These are phyloP conservation scores for Malacoraja senta DNA, from an alignment of 2,797 vertebrate genomes.

Conservation along the genomic window DNA sequence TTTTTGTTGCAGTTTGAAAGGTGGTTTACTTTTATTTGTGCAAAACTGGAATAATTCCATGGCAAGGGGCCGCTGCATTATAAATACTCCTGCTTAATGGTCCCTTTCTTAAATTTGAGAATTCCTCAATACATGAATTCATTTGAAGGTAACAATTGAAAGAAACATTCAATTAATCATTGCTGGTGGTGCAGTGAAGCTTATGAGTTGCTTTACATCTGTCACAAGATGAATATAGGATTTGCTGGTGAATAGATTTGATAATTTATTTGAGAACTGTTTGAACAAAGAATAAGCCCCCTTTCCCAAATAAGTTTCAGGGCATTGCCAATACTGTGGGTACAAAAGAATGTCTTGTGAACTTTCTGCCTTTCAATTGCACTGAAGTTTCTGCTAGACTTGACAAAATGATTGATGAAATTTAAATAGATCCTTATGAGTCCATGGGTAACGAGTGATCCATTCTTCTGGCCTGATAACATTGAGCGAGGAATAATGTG, in stretches of 20 bases:
- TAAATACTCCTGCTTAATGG: background rate
- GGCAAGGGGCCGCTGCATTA: background rate
- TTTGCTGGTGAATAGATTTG: conserved; percentile 1
- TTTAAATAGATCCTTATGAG: conserved; percentile 29
- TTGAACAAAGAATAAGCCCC: background rate
- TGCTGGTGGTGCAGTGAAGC: conserved; percentile 1
- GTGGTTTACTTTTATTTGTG: background rate
- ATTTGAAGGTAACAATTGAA: conserved; percentile 9
- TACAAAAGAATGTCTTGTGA: conserved; percentile 24
- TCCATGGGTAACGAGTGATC: conserved; percentile 5
- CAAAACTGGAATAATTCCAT: background rate
- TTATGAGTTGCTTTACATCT: conserved; percentile 26
- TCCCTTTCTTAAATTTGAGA: background rate
- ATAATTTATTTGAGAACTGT: conserved; percentile 10
- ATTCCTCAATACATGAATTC: background rate
- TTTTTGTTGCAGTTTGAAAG: background rate
- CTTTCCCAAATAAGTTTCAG: background rate
- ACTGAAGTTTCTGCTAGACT: conserved; percentile 7
- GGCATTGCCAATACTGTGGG: background rate
- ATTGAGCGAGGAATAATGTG: background rate
- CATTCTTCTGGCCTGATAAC: conserved; percentile 26
- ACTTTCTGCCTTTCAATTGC: background rate
- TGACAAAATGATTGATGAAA: conserved; percentile 36
- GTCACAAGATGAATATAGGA: conserved; percentile 8
- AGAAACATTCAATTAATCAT: background rate